Percentiles rank a stretch among this genome's conserved stretches.
These are phyloP conservation scores for Chinchilla lanigera DNA, from an alignment of 2,113 vertebrate genomes.

Conservation along the genomic window DNA sequence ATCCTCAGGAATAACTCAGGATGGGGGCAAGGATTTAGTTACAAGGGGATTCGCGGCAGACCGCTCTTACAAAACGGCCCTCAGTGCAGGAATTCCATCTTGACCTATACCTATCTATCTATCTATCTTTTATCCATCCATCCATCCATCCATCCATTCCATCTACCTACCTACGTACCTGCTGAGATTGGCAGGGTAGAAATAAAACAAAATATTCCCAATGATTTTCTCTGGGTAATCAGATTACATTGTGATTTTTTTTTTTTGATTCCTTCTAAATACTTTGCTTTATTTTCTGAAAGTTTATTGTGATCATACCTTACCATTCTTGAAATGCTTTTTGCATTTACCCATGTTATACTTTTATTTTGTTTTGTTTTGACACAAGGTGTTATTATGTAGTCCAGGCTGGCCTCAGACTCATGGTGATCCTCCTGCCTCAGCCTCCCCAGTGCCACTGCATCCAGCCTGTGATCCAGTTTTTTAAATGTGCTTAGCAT, in stretches of 20 bases:
- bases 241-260: not conserved
- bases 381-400: not conserved
- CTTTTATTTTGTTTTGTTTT: not conserved
- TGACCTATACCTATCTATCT: not conserved
- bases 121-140: not conserved
- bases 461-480: not conserved
- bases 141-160: not conserved
- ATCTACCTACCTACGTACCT: not conserved
- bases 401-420: not conserved
- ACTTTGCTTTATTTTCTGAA: conserved; percentile 25
- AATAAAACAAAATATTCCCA: not conserved
- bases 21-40: conserved; percentile 44
- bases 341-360: not conserved
- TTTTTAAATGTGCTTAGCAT: not conserved
- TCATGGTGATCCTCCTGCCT: not conserved
- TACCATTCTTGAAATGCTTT: not conserved
- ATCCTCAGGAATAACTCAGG: conserved; percentile 49
- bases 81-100: not conserved
- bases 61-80: not conserved
- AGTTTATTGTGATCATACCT: not conserved
- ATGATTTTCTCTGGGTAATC: conserved; percentile 22
- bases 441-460: not conserved
- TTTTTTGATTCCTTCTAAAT: conserved; percentile 45
- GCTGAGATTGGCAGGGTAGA: not conserved
- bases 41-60: conserved; percentile 26